A percentile compares a stretch with the other conserved stretches of the same genome.
Evolutionary conservation across 2,113 vertebrate genomes (phyloP).

Genomic region (Zootoca vivipara): DNA sequence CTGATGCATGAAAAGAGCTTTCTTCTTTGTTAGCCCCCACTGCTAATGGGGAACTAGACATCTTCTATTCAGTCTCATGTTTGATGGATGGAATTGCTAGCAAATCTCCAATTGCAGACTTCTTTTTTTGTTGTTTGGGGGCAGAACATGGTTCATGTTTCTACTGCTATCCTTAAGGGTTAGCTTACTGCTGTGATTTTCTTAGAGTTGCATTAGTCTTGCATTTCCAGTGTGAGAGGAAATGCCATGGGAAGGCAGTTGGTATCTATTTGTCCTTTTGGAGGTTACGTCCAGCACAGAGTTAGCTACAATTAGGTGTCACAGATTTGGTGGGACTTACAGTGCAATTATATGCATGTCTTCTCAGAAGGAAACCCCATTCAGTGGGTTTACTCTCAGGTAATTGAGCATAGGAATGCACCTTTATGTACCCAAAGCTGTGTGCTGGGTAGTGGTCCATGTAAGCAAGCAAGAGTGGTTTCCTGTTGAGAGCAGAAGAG

Average conservation of each 20-base stretch:
- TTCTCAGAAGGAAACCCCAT: background rate
- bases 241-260: background rate
- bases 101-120: constrained; percentile 13
- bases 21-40: constrained; percentile 19
- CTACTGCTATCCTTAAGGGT: constrained; percentile 2
- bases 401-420: background rate
- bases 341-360: background rate
- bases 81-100: constrained; percentile 19
- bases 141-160: background rate
- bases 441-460: background rate
- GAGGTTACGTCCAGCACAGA: background rate
- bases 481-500: background rate
- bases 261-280: background rate
- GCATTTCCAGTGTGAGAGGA: background rate
- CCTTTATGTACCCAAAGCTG: background rate
- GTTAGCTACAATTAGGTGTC: background rate
- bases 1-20: constrained; percentile 24
- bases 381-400: background rate
- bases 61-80: constrained; percentile 22
- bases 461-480: background rate
- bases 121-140: constrained; percentile 5
- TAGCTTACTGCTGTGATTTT: background rate
- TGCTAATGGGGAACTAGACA: constrained; percentile 20
- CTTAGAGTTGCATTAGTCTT: background rate
- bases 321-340: background rate